Conservation (phyloP, 2,113 vertebrate genomes). For the Manacus vitellinus region DNA sequence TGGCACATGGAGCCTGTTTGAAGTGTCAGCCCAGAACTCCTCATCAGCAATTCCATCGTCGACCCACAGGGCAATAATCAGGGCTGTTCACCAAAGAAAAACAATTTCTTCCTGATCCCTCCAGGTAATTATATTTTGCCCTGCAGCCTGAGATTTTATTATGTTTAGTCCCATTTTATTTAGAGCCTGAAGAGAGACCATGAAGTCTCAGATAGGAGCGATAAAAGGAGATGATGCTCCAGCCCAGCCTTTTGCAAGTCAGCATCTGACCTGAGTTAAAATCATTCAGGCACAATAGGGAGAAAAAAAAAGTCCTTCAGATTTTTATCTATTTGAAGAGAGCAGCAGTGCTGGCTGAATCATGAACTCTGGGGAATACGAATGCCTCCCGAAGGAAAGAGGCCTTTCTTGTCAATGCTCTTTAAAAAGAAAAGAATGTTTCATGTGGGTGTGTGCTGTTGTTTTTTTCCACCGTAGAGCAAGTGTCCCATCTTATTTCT, state of each 20-base stretch:
- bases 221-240: conserved; percentile 13
- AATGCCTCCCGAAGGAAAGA: not conserved
- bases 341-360: conserved; percentile 25
- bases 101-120: not conserved
- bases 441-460: conserved; percentile 32
- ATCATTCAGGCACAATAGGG: not conserved
- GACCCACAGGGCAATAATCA: not conserved
- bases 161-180: conserved; percentile 29
- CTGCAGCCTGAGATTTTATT: conserved; percentile 45
- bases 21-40: not conserved
- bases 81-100: not conserved
- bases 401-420: conserved; percentile 3
- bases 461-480: conserved; percentile 13
- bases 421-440: conserved; percentile 36
- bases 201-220: not conserved
- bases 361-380: conserved; percentile 11
- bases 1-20: not conserved
- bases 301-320: not conserved
- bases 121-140: conserved; percentile 34
- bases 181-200: not conserved
- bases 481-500: conserved; percentile 64
- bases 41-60: not conserved
- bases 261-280: conserved; percentile 40
- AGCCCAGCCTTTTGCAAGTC: conserved; percentile 38
- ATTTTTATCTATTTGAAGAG: conserved; percentile 35